Conservation (phyloP, 2,113 vertebrate genomes). For the Sander lucioperca region DNA sequence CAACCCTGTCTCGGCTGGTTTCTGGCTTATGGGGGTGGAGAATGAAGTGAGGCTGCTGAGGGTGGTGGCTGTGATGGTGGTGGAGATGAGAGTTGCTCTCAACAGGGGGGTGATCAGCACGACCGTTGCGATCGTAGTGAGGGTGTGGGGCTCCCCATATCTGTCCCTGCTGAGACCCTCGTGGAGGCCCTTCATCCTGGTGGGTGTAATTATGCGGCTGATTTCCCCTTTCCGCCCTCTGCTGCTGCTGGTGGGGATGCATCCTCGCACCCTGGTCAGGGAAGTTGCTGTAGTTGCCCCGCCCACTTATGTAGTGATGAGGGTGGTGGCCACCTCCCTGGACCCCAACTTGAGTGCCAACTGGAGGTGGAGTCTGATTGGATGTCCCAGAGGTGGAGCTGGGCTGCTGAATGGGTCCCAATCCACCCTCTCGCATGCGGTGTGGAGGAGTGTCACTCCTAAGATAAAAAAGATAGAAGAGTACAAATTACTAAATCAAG, state of each 20-base stretch:
- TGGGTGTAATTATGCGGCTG: conserved; percentile 78
- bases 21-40: conserved; percentile 80
- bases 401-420: conserved; percentile 82
- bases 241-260: conserved; percentile 77
- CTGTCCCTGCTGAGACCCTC: conserved; percentile 78
- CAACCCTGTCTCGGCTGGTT: conserved; percentile 76
- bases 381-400: conserved; percentile 77
- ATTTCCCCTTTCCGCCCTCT: conserved; percentile 78
- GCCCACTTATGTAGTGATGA: conserved; percentile 85
- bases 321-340: conserved; percentile 77
- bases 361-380: conserved; percentile 83
- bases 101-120: conserved; percentile 75
- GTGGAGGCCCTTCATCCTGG: conserved; percentile 78
- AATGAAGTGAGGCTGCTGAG: conserved; percentile 77
- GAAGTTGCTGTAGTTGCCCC: conserved; percentile 85
- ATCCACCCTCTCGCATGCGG: conserved; percentile 81
- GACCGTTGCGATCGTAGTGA: conserved; percentile 85
- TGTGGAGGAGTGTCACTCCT: conserved; percentile 92
- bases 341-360: conserved; percentile 69
- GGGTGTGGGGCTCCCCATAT: conserved; percentile 83
- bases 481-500: background rate
- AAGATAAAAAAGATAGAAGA: conserved; percentile 14
- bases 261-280: conserved; percentile 86
- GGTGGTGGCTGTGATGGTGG: conserved; percentile 76
- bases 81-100: conserved; percentile 80